Evolutionary conservation across 2,113 vertebrate genomes (phyloP), one percentile per base, ranked within the genome.

Genomic region (Paramisgurnus dabryanus): DNA sequence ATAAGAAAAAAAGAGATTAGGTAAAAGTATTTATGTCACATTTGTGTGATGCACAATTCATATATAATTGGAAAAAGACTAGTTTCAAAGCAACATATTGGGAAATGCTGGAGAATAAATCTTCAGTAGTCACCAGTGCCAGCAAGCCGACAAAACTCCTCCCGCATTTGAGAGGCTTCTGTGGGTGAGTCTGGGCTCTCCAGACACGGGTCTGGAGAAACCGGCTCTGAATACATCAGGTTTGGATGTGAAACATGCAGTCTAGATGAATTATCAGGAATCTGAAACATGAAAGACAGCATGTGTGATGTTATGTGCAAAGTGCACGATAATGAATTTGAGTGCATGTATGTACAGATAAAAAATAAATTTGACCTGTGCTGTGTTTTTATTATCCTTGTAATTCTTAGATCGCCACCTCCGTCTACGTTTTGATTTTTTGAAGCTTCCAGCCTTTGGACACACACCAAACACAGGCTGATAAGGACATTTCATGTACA

Each of bases 211-310:
- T 97, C 97, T 71, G 95, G 94, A 68, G 93, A 95, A 71, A 87
- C 89, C 69, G 95, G 92, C 67, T 95, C 95, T 81, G 95, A 93
- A 1, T 94, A 93, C 83, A 95, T 96, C 82, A 99, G 93, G 85
- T 99, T 99, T 17, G 98, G 98, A 90, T 98, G 98, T 57, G 98
- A 99, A 83, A 96, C 95, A 43, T 99, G 96, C 9, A 98, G 92
- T 82, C 95, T 95, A 77, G 95, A 94, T 75, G 94, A 89, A 80
- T 88, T 91, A 83, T 89, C 91, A n/a, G 92, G 90, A 82, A 90
- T 89, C 93, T 93, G 12, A 50, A 75, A 41, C 2, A 10, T 55
- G 34, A 58, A 7, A 34, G 18, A 58, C 3, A 40, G 2, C 3
- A 6, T 45, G n/a, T 60, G 11, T 58, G 55, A 58, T 6, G 15